These are phyloP conservation scores for Calliphora vomitoria DNA, from an alignment of 2,888 invertebrate species.

Conservation along the genomic window DNA sequence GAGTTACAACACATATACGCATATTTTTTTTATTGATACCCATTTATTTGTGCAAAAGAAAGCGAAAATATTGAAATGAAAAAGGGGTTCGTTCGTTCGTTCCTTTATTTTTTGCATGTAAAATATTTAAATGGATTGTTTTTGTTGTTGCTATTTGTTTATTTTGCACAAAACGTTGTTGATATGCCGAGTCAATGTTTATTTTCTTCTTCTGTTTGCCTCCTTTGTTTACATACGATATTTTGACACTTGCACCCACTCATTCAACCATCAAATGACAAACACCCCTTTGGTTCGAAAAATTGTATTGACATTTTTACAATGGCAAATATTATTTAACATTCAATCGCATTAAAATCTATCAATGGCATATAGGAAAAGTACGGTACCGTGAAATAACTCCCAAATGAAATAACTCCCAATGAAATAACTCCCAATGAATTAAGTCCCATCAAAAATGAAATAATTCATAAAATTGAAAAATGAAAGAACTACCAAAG, in stretches of 20 bases:
- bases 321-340: conserved; percentile 45
- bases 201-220: conserved; percentile 18
- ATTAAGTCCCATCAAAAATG: too few relatives aligned
- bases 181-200: conserved; percentile 62
- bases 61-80: neutral
- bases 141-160: conserved; percentile 27
- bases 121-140: conserved; percentile 25
- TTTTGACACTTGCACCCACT: conserved; percentile 39
- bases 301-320: conserved; percentile 29
- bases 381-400: too few relatives aligned
- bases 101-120: conserved; percentile 20
- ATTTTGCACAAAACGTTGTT: conserved; percentile 28
- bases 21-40: conserved; percentile 60
- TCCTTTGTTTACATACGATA: conserved; percentile 48
- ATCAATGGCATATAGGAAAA: conserved; percentile 9
- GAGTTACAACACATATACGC: conserved; percentile 34
- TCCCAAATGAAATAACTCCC: too few relatives aligned
- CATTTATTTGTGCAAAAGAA: conserved; percentile 53
- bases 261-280: conserved; percentile 10
- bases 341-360: conserved; percentile 43
- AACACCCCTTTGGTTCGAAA: conserved; percentile 22
- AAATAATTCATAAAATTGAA: too few relatives aligned
- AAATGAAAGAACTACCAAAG: too few relatives aligned
- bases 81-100: conserved; percentile 27
- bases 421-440: too few relatives aligned